These are phyloP conservation scores for Dynastes tityus DNA, from an alignment of 2,888 invertebrate genomes.

Conservation along the genomic window DNA sequence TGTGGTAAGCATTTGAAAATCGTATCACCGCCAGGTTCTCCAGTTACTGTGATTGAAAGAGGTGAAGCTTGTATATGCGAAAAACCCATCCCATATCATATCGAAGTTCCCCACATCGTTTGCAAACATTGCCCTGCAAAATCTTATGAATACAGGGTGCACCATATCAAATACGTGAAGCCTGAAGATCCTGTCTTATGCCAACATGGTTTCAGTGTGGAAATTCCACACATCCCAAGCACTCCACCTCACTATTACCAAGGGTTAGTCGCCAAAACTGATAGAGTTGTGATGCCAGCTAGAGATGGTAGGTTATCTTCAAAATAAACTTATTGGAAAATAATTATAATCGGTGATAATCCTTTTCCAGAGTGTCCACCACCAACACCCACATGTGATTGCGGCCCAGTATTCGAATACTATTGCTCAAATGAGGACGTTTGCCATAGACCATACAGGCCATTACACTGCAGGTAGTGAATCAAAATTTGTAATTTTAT, in stretches of 20 bases:
- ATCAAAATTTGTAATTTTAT: background rate
- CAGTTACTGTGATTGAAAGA: slow-evolving; percentile 64
- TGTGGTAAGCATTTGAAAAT: slow-evolving; percentile 65
- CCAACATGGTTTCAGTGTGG: slow-evolving; percentile 57
- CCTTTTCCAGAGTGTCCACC: slow-evolving; percentile 47
- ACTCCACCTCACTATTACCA: slow-evolving; percentile 49
- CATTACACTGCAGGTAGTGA: no score
- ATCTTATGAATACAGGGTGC: slow-evolving; percentile 53
- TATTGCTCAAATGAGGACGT: background rate
- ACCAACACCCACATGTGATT: slow-evolving; percentile 26
- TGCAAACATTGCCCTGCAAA: slow-evolving; percentile 12
- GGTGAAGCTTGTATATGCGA: slow-evolving; percentile 57
- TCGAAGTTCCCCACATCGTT: slow-evolving; percentile 52
- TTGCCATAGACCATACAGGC: no score
- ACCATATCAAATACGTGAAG: slow-evolving; percentile 49
- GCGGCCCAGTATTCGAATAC: slow-evolving; percentile 54
- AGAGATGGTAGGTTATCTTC: slow-evolving; percentile 46
- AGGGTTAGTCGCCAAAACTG: slow-evolving; percentile 61
- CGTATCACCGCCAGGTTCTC: slow-evolving; percentile 60
- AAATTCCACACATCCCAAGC: slow-evolving; percentile 55
- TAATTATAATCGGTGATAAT: background rate
- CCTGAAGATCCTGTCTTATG: slow-evolving; percentile 40
- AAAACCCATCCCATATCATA: slow-evolving; percentile 53
- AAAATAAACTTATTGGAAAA: no score
- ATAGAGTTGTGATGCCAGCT: slow-evolving; percentile 62